Evolutionary conservation across 2,113 vertebrate genomes (phyloP).

Genomic region (Emydura subglobosa): DNA sequence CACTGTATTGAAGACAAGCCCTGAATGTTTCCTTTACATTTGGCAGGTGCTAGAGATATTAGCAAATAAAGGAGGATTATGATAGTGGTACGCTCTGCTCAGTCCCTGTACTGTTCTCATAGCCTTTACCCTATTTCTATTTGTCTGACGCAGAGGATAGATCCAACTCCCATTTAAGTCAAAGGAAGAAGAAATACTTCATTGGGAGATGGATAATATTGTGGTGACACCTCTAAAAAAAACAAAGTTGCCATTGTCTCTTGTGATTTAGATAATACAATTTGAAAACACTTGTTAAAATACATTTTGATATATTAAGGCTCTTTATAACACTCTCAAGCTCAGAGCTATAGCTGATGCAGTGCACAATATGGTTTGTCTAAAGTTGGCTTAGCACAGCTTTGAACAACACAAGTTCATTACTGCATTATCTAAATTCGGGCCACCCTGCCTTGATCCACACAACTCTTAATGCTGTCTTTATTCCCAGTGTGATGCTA

Average conservation of each 20-base stretch:
- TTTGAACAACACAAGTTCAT: constrained; percentile 29
- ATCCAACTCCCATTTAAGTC: neutral
- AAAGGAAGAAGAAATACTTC: neutral
- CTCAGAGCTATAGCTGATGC: neutral
- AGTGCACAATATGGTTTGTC: neutral
- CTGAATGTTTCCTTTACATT: neutral
- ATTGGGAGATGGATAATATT: neutral
- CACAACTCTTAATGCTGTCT: constrained; percentile 58
- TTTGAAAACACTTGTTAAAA: neutral
- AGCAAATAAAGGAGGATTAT: neutral
- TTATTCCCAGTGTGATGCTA: constrained; percentile 60
- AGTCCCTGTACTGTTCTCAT: neutral
- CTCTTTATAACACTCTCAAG: neutral
- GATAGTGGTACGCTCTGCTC: neutral
- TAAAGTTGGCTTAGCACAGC: constrained; percentile 28
- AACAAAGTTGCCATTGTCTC: neutral
- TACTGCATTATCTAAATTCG: neutral
- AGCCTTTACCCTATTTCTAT: neutral
- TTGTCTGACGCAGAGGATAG: neutral
- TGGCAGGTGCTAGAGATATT: neutral
- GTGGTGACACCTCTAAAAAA: neutral
- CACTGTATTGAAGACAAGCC: too few species aligned
- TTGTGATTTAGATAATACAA: neutral
- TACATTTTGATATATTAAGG: neutral
- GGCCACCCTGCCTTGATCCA: constrained; percentile 51